These are phyloP conservation scores for Arbacia lixula DNA, from an alignment of 53 echinoderm and acorn worm genomes.

Conservation along the genomic window DNA sequence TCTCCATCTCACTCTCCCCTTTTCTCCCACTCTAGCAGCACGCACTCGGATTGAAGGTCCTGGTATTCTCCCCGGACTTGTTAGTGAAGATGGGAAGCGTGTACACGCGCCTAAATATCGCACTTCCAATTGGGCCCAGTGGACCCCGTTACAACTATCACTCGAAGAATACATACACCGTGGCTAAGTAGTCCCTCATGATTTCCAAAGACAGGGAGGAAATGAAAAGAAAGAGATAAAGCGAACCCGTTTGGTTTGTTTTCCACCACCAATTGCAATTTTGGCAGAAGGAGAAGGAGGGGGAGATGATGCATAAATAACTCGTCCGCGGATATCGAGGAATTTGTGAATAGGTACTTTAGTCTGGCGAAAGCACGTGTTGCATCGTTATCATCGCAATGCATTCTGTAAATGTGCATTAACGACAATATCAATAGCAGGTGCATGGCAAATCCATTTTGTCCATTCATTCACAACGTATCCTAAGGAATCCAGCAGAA, in stretches of 20 bases:
- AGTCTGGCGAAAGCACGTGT: too few species aligned
- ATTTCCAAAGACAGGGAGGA: background rate
- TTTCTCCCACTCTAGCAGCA: too few species aligned
- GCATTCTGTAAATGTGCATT: too few species aligned
- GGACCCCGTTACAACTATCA: conserved; percentile 14
- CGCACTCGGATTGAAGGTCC: conserved; percentile 10
- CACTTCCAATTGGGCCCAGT: conserved; percentile 36
- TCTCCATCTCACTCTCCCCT: too few species aligned
- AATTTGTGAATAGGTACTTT: too few species aligned
- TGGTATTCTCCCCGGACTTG: conserved; percentile 27
- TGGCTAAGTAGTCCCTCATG: conserved; percentile 28
- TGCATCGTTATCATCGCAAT: too few species aligned
- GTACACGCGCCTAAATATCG: conserved; percentile 36
- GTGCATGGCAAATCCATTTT: too few species aligned
- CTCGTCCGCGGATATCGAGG: too few species aligned
- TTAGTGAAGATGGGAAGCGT: conserved; percentile 29
- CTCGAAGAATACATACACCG: conserved; percentile 10
- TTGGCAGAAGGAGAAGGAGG: background rate
- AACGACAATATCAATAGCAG: too few species aligned
- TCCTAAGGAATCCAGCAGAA: too few species aligned
- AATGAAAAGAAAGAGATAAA: background rate
- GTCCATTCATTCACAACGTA: too few species aligned
- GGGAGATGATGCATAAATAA: background rate
- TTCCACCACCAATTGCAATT: background rate
- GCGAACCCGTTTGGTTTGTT: background rate